Evolutionary conservation across 2,113 vertebrate genomes (phyloP).

Genomic region (Heptranchias perlo): DNA sequence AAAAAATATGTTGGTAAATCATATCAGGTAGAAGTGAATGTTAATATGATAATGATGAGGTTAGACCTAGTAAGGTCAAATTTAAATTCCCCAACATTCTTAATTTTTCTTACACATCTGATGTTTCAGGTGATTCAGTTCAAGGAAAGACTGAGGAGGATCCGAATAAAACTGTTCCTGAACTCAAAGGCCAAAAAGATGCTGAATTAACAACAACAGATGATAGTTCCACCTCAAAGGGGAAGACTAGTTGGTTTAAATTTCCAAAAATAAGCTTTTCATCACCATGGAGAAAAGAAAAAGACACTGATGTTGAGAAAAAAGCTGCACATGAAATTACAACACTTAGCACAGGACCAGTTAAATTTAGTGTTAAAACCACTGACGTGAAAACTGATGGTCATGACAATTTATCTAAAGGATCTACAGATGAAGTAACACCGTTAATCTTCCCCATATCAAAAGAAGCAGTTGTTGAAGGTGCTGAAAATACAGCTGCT

Average conservation of each 20-base stretch:
- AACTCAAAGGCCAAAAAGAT: slow-evolving; percentile 18
- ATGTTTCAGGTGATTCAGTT: slow-evolving; percentile 40
- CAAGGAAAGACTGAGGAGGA: slow-evolving; percentile 39
- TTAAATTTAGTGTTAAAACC: background rate
- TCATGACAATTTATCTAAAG: slow-evolving; percentile 42
- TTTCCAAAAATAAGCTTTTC: slow-evolving; percentile 64
- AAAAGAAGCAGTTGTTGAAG: slow-evolving; percentile 46
- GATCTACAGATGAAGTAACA: slow-evolving; percentile 53
- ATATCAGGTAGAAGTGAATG: background rate
- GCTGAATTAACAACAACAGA: slow-evolving; percentile 41
- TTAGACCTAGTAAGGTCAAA: slow-evolving; percentile 52
- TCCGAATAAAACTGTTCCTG: slow-evolving; percentile 37
- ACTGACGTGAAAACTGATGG: slow-evolving; percentile 40
- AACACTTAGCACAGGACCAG: background rate
- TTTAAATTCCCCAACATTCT: slow-evolving; percentile 60
- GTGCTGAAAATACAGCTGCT: background rate
- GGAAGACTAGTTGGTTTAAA: slow-evolving; percentile 60
- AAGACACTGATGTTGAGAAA: slow-evolving; percentile 36
- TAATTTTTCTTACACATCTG: slow-evolving; percentile 56
- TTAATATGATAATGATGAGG: slow-evolving; percentile 41
- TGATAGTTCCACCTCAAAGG: slow-evolving; percentile 46
- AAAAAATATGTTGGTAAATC: background rate
- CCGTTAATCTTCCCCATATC: slow-evolving; percentile 36
- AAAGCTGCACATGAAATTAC: background rate
- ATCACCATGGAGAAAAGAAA: slow-evolving; percentile 52